Evolutionary conservation across 1,140 invertebrate genomes (phyloP), one percentile per base, ranked within the genome.

Genomic region (Trichonephila inaurata): DNA sequence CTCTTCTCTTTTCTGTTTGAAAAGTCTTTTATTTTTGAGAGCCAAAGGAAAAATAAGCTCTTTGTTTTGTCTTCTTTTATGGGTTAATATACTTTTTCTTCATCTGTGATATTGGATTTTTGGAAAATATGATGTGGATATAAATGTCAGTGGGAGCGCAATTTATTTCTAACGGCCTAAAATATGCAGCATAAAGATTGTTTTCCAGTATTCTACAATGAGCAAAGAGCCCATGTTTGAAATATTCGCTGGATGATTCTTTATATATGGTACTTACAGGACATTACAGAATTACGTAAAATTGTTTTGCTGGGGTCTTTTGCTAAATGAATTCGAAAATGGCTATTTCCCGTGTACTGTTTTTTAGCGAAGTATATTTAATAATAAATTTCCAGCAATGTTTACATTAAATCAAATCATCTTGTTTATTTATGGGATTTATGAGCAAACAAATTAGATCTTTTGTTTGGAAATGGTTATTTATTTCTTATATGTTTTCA

Each of bases 71-170:
- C 51, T 19, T n/a, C 44, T 81, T 91, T 91, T 91, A 91, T 91
- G 90, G 90, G 90, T 91, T 91, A 91, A 91, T 91, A 91, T 91
- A 24, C 90, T 91, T 91, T 91, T 60, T 81, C 77, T 85, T 82
- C 72, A 77, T 91, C 90, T 77, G 40, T 66, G 69, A 91, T 91
- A 91, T 91, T 91, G 81, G 81, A 91, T 91, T 91, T 91, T 91
- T 66, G 51, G 33, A 77, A 91, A 91, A 91, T 91, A 91, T 91
- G 90, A 91, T 51, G 60, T 66, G 77, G 90, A 62, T 51, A 91
- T 91, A 91, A 91, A 91, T 85, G 90, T 91, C 90, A 91, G 51
- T 16, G 44, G 51, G 28, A 58, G 28, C 28, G 90, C 69, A 83
- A 21, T 91, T 91, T 91, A 83, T 85, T 91, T 83, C 69, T 60